Evolutionary conservation across 2,797 vertebrate genomes (phyloP), one percentile per base, ranked within the genome.

Genomic region (Dermochelys coriacea): DNA sequence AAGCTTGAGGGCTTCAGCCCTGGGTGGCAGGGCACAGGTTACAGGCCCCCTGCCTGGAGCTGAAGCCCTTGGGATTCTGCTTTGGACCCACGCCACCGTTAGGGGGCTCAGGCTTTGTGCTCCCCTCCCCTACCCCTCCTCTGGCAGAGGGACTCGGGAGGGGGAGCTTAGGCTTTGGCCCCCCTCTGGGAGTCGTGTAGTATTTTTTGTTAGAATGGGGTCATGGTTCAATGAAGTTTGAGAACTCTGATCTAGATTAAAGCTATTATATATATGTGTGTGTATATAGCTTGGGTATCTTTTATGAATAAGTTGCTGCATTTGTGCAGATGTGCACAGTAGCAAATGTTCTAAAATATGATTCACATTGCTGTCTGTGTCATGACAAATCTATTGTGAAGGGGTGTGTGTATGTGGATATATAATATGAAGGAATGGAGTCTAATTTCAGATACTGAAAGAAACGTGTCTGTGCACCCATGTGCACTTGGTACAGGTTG

Each of bases 51-150:
- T 25, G 21, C 54, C 54, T 54, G 54, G 54, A 52, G 51, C 51
- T 52, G 51, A 52, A 52, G 19, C 51, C 19, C 51, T 52, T 52
- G 51, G 51, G 19, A 52, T 52, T 52, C 6, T 52, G 19, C 18
- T 52, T 52, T 52, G 51, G 18, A 52, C 51, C 51, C 51, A 19
- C 51, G 3, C 19, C 41, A 41, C 41, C 5, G 5, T 8, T 7
- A 52, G 54, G 54, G 19, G 2, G 54, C 23, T 54, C 9, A 54
- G 52, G 8, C 21, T 54, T 54, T 54, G 52, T 9, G 8, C 52
- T 4, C 21, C 52, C 8, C 8, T 21, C 2, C 16, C 1, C 49
- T 12, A 4, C 2, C 51, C 8, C 8, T 23, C 8, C 51, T 51
- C 50, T 3, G 21, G 52, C 7, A 3, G 52, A 8, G 52, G 52